Evolutionary conservation across 2,797 vertebrate species (phyloP).

Genomic region (Gymnopithys bicolor): DNA sequence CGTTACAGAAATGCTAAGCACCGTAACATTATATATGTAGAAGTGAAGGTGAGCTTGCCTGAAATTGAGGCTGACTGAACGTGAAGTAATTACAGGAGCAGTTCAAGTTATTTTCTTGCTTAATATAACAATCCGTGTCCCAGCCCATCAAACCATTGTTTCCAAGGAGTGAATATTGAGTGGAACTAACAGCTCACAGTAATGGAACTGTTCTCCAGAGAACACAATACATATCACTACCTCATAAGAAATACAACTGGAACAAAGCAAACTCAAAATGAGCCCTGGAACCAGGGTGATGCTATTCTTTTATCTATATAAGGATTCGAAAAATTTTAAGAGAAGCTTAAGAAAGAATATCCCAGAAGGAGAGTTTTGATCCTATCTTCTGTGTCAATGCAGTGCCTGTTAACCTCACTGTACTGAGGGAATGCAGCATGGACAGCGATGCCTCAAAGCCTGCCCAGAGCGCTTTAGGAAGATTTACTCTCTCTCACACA

Average conservation of each 20-base stretch:
- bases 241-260: constrained; percentile 17
- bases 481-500: not conserved
- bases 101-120: constrained; percentile 59
- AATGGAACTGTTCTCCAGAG: constrained; percentile 26
- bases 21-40: not conserved
- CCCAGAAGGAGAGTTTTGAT: constrained; percentile 38
- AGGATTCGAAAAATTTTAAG: constrained; percentile 15
- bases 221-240: not conserved
- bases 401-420: not conserved
- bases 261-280: constrained; percentile 22
- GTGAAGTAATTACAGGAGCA: constrained; percentile 37
- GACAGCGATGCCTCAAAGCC: not conserved
- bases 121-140: constrained; percentile 46
- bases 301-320: constrained; percentile 37
- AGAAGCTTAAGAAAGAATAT: constrained; percentile 19
- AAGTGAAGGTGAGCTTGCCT: constrained; percentile 39
- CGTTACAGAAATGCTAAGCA: constrained; percentile 34
- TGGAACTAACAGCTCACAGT: constrained; percentile 46
- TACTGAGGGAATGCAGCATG: not conserved
- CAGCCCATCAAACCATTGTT: constrained; percentile 50
- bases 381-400: not conserved
- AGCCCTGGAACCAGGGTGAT: not conserved
- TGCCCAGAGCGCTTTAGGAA: not conserved
- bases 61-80: not conserved
- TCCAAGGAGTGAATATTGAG: constrained; percentile 41